Evolutionary conservation across 2,888 invertebrate genomes (phyloP).

Genomic region (Gymnosoma rotundatum): DNA sequence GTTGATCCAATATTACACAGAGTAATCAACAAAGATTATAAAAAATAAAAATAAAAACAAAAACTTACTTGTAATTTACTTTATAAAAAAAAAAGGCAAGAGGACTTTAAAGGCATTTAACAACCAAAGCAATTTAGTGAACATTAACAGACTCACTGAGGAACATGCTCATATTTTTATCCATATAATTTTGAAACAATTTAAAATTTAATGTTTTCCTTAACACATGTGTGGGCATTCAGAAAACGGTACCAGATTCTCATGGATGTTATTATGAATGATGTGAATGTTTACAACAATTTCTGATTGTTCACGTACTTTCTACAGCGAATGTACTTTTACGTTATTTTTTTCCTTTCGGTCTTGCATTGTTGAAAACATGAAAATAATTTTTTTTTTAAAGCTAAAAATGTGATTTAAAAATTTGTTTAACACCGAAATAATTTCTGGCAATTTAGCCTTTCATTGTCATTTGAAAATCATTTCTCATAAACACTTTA

Average conservation of each 20-base stretch:
- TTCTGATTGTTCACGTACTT: slow-evolving; percentile 59
- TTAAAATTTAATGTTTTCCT: slow-evolving; percentile 65
- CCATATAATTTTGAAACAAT: slow-evolving; percentile 70
- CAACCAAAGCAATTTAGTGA: background rate
- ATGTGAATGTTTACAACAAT: slow-evolving; percentile 30
- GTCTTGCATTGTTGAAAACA: background rate
- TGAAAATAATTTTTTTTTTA: background rate
- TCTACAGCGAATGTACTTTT: background rate
- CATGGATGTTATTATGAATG: slow-evolving; percentile 2
- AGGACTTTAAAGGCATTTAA: background rate
- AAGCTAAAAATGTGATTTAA: background rate
- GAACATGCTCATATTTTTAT: slow-evolving; percentile 66
- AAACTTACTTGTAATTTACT: slow-evolving; percentile 72
- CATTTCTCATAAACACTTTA: slow-evolving; percentile 38
- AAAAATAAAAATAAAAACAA: too few species aligned
- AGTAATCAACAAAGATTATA: slow-evolving; percentile 73
- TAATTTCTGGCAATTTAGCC: slow-evolving; percentile 3
- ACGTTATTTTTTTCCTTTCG: background rate
- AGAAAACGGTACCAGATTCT: slow-evolving; percentile 40
- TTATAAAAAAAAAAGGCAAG: slow-evolving; percentile 59
- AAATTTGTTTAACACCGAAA: background rate
- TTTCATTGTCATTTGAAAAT: slow-evolving; percentile 31
- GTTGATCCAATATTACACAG: slow-evolving; percentile 47
- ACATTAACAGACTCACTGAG: slow-evolving; percentile 21
- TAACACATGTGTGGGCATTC: slow-evolving; percentile 56